These are phyloP conservation scores for Bombycilla garrulus DNA, from an alignment of 2,113 vertebrate genomes.

Conservation along the genomic window DNA sequence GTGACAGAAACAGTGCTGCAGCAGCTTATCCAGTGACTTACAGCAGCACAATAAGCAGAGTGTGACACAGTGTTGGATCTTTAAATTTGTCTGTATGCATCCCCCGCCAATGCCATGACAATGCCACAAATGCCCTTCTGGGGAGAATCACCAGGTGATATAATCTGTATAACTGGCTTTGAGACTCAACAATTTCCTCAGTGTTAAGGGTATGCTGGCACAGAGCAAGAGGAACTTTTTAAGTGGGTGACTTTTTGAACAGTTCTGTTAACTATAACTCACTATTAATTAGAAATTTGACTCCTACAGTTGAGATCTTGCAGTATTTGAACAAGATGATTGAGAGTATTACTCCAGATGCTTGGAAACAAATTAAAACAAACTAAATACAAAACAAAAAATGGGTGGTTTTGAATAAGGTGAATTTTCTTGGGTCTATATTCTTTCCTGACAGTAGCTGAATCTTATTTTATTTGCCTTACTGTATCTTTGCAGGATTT, in stretches of 20 bases:
- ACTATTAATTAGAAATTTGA: not conserved
- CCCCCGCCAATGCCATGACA: fast-evolving
- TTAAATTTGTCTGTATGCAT: not conserved
- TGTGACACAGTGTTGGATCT: not conserved
- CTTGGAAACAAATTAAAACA: not conserved
- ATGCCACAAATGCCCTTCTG: not conserved
- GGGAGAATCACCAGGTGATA: not conserved
- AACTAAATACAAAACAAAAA: not conserved
- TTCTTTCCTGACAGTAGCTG: not conserved
- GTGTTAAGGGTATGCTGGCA: not conserved
- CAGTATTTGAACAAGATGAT: not conserved
- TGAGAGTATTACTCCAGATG: not conserved
- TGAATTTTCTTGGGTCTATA: not conserved
- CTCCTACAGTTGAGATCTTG: not conserved
- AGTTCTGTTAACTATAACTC: not conserved
- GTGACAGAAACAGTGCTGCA: not conserved
- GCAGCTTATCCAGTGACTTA: not conserved
- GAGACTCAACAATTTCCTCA: not conserved
- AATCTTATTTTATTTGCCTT: not conserved
- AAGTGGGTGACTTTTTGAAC: not conserved
- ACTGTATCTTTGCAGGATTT: not conserved
- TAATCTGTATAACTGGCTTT: not conserved
- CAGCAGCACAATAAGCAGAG: not conserved
- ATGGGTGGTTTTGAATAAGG: fast-evolving
- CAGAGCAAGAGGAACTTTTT: not conserved